Evolutionary conservation across 1,140 invertebrate genomes (phyloP).

Genomic region (Sweltsa coloradensis): DNA sequence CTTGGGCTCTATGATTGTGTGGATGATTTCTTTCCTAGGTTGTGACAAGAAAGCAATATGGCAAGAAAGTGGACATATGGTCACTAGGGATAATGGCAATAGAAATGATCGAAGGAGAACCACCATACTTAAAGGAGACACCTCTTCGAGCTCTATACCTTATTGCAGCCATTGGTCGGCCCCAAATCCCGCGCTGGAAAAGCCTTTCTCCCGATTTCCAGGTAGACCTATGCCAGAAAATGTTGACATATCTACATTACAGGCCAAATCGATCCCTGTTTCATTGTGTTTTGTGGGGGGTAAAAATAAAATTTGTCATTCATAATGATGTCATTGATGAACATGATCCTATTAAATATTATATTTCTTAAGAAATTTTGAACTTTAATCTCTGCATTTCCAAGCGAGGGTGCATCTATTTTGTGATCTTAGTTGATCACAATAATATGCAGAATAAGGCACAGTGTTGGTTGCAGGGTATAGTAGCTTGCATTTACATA

Average conservation of each 20-base stretch:
- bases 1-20: no score
- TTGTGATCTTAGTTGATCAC: no score
- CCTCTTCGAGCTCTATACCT: slow-evolving; percentile 88
- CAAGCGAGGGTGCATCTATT: no score
- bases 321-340: background rate
- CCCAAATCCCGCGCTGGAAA: slow-evolving; percentile 75
- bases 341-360: background rate
- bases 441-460: no score
- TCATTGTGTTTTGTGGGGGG: no score
- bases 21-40: slow-evolving; percentile 46
- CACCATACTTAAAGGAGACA: slow-evolving; percentile 90
- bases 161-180: slow-evolving; percentile 90
- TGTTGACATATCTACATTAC: no score
- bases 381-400: no score
- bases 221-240: slow-evolving; percentile 20
- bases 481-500: no score
- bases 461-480: no score
- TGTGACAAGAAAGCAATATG: slow-evolving; percentile 69
- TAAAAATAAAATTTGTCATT: background rate
- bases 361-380: no score
- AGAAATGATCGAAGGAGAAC: slow-evolving; percentile 97
- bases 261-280: no score
- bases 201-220: slow-evolving; percentile 61
- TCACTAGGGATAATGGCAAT: slow-evolving; percentile 95
- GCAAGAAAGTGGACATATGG: slow-evolving; percentile 93